Conservation (phyloP, 2,888 invertebrate species). For the Conistra vaccinii region DNA sequence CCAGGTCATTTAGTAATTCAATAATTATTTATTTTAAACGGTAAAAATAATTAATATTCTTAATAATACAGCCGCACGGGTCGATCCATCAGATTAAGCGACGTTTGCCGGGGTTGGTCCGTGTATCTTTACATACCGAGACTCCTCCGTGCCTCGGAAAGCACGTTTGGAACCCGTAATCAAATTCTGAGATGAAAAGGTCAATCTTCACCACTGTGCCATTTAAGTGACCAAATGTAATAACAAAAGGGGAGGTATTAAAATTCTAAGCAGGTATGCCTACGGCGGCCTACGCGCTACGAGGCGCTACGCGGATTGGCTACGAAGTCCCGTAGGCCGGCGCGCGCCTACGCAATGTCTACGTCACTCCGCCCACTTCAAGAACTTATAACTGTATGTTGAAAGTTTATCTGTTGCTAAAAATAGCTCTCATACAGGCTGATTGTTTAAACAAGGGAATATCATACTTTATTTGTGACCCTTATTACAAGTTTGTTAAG, state of each 20-base stretch:
- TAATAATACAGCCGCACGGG: no score
- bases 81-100: no score
- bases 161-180: conserved; percentile 1
- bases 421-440: conserved; percentile 25
- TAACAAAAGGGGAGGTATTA: conserved; percentile 57
- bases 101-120: no score
- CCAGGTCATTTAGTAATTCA: no score
- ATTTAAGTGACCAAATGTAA: conserved; percentile 12
- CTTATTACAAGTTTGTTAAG: neutral
- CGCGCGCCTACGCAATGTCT: conserved; percentile 65
- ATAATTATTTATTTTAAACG: no score
- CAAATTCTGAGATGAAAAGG: conserved; percentile 12
- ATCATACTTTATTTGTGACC: neutral
- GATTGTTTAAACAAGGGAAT: neutral
- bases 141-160: no score
- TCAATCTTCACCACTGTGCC: neutral
- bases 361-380: conserved; percentile 60
- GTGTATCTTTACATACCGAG: no score
- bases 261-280: conserved; percentile 39
- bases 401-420: conserved; percentile 34
- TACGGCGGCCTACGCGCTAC: conserved; percentile 58
- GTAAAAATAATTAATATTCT: no score
- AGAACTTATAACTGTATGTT: conserved; percentile 5
- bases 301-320: conserved; percentile 63
- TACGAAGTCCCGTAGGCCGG: conserved; percentile 62